A percentile compares a stretch with the other conserved stretches of the same genome.
These are phyloP conservation scores for Nerophis ophidion DNA, from an alignment of 2,113 vertebrate species.

Conservation along the genomic window DNA sequence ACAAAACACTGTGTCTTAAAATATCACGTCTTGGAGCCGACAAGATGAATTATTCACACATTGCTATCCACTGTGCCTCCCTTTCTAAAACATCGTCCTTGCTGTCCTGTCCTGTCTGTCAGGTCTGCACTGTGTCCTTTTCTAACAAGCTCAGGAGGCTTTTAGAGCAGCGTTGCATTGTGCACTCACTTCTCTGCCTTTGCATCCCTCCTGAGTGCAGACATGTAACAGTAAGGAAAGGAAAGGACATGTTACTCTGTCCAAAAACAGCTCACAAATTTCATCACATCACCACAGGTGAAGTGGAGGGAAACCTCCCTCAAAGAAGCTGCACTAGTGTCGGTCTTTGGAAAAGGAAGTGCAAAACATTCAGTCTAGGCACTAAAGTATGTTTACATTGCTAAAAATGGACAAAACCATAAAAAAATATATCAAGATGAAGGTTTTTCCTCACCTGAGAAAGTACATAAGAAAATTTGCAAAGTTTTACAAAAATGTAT, in stretches of 20 bases:
- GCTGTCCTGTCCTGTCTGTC: conserved; percentile 42
- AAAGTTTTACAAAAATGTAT: too few relatives aligned
- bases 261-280: conserved; percentile 22
- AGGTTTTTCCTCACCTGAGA: not conserved
- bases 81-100: conserved; percentile 61
- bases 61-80: conserved; percentile 55
- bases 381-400: not conserved
- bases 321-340: not conserved
- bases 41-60: conserved; percentile 66
- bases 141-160: conserved; percentile 54
- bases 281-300: conserved; percentile 6
- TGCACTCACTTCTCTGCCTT: conserved; percentile 43
- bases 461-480: not conserved
- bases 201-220: conserved; percentile 22
- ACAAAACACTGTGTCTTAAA: conserved; percentile 59
- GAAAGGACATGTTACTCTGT: conserved; percentile 36
- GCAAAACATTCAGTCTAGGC: not conserved
- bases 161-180: conserved; percentile 58
- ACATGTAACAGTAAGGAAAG: conserved; percentile 15
- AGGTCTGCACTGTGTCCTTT: conserved; percentile 27
- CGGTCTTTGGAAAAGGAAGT: not conserved
- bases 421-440: too few relatives aligned
- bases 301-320: not conserved
- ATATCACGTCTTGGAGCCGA: conserved; percentile 63
- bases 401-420: too few relatives aligned